Percentiles rank a stretch among this genome's conserved stretches.
phyloP scores from a whole-genome alignment of 2,888 invertebrate species.

The Poecilus cupreus region DNA sequence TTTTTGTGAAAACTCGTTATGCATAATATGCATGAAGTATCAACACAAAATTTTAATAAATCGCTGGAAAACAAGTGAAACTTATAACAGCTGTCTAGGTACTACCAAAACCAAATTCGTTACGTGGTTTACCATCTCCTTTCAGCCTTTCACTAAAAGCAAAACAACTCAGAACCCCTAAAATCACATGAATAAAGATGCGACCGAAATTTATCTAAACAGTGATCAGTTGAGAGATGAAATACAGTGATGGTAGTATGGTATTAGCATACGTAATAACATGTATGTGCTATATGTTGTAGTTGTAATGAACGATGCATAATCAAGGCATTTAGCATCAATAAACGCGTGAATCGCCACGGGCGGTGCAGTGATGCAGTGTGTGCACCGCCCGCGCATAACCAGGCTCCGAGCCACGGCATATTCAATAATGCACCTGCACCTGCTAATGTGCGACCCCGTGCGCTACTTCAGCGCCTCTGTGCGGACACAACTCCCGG shows the following conservation, averaged over 20 bases:
- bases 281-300: constrained; percentile 51
- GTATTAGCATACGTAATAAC: constrained; percentile 56
- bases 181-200: constrained; percentile 56
- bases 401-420: not conserved
- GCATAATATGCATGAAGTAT: not conserved
- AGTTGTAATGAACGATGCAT: constrained; percentile 49
- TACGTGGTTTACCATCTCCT: constrained; percentile 1
- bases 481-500: not conserved
- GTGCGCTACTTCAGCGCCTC: constrained; percentile 36
- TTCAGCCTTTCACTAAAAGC: constrained; percentile 21
- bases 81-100: not conserved
- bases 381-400: constrained; percentile 11
- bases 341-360: constrained; percentile 35
- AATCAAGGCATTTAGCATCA: constrained; percentile 56
- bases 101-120: constrained; percentile 5
- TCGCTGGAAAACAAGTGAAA: not conserved
- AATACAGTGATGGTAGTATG: constrained; percentile 1
- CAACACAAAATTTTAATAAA: not conserved
- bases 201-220: constrained; percentile 24
- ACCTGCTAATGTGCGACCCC: constrained; percentile 40
- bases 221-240: constrained; percentile 37
- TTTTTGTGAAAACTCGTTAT: not conserved
- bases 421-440: constrained; percentile 56
- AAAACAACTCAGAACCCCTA: constrained; percentile 17
- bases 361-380: not conserved